A percentile compares a stretch with the other conserved stretches of the same genome.
Evolutionary conservation across 2,888 invertebrate genomes (phyloP).

Genomic region (Dioctria linearis): DNA sequence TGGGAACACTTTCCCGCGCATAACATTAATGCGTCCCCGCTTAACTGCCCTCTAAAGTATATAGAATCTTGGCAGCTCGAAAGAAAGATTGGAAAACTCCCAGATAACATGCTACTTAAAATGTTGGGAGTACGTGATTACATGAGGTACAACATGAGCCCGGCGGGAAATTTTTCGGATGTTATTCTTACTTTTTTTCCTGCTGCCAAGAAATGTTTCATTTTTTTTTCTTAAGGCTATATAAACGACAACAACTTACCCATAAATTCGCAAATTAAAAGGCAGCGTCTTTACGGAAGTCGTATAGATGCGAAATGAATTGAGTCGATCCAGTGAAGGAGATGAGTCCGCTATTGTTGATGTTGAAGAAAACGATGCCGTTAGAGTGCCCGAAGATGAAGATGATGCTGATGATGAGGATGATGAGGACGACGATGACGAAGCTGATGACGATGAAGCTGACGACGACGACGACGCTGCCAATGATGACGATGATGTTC

Average conservation of each 20-base stretch:
- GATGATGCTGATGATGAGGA: conserved; percentile 59
- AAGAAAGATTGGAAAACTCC: conserved; percentile 10
- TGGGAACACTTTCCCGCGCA: conserved; percentile 37
- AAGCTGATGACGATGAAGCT: conserved; percentile 57
- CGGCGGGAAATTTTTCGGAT: conserved; percentile 5
- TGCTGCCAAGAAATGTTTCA: neutral
- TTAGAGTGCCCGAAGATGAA: conserved; percentile 41
- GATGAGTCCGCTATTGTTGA: conserved; percentile 60
- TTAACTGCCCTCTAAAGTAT: neutral
- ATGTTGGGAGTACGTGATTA: conserved; percentile 29
- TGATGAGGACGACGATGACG: conserved; percentile 59
- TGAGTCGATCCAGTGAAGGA: conserved; percentile 69
- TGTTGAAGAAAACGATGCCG: conserved; percentile 55
- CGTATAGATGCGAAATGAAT: conserved; percentile 70
- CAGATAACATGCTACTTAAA: conserved; percentile 41
- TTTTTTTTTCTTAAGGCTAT: neutral
- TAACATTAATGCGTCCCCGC: conserved; percentile 9
- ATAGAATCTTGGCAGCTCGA: neutral
- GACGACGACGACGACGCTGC: conserved; percentile 53
- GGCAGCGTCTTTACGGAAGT: conserved; percentile 70
- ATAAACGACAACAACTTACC: conserved; percentile 65
- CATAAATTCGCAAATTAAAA: conserved; percentile 70
- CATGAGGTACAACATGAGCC: neutral
- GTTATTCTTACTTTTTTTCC: conserved; percentile 3
- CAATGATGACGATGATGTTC: conserved; percentile 55